Conservation (phyloP, 2,113 vertebrate species). For the Ciconia boyciana region DNA sequence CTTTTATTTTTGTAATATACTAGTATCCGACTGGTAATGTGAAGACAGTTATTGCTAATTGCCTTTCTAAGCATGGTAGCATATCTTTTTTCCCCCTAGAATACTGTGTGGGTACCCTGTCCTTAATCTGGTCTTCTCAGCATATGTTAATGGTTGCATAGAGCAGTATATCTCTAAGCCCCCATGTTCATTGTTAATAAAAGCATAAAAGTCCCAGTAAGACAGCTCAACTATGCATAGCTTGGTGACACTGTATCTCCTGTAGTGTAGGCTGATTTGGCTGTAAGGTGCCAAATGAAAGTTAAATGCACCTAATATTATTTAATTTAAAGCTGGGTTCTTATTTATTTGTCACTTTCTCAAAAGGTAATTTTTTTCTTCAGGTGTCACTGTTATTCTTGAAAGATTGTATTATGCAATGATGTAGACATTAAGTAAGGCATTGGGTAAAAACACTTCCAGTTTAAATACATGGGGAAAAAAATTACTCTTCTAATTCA, state of each 20-base stretch:
- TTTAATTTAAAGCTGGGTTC: background rate
- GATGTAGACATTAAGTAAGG: background rate
- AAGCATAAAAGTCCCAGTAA: background rate
- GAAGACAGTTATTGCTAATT: background rate
- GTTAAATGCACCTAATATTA: background rate
- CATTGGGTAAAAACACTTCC: background rate
- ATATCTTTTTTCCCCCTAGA: background rate
- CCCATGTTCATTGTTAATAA: background rate
- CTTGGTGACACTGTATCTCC: background rate
- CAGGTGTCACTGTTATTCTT: background rate
- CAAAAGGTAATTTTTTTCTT: background rate
- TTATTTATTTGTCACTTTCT: background rate
- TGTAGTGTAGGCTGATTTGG: background rate
- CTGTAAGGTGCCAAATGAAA: background rate
- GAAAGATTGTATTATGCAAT: background rate
- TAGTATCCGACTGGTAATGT: background rate
- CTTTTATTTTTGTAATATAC: background rate
- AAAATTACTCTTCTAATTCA: background rate
- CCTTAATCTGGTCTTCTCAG: background rate
- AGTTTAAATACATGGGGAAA: background rate
- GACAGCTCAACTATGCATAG: background rate
- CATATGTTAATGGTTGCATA: background rate
- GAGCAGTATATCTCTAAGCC: background rate
- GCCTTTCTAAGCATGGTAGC: background rate
- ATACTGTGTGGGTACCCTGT: background rate